phyloP scores from a whole-genome alignment of 37 sponge, comb jelly and placozoan species.

The Beroe ovata region DNA sequence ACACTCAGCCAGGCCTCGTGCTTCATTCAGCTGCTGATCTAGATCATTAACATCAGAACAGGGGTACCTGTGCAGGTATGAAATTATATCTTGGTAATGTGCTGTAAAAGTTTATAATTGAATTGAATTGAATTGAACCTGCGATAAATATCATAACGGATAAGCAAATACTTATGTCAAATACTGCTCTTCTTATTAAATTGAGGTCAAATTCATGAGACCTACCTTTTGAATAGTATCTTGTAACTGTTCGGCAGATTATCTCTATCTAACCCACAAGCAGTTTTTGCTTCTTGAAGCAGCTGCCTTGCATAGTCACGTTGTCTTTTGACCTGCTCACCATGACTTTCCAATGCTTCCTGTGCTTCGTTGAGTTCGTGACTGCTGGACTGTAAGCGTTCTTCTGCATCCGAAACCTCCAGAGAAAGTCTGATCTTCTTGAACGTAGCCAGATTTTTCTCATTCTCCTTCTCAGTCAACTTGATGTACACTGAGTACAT shows the following conservation, averaged over 20 bases:
- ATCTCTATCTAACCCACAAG: conserved; percentile 42
- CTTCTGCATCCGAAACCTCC: conserved; percentile 33
- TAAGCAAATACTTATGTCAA: too few species aligned
- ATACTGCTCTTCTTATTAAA: too few species aligned
- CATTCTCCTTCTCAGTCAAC: neutral
- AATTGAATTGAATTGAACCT: too few species aligned
- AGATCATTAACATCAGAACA: conserved; percentile 55
- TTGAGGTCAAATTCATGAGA: too few species aligned
- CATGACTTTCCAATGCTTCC: conserved; percentile 17
- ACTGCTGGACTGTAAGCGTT: conserved; percentile 8
- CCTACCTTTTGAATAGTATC: neutral
- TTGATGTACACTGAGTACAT: conserved; percentile 11
- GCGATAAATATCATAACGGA: too few species aligned
- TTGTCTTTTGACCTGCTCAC: conserved; percentile 19
- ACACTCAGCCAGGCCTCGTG: conserved; percentile 47
- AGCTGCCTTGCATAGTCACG: conserved; percentile 24
- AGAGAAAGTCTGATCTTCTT: conserved; percentile 5
- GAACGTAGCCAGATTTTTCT: neutral
- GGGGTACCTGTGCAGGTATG: conserved; percentile 17
- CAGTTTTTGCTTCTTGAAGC: neutral
- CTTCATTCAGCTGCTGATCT: conserved; percentile 60
- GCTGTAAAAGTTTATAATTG: too few species aligned
- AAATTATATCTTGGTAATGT: too few species aligned
- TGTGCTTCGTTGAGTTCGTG: conserved; percentile 13
- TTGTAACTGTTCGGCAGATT: conserved; percentile 48